Conservation (phyloP, 1,140 invertebrate species). For the Frieseomelitta varia region DNA sequence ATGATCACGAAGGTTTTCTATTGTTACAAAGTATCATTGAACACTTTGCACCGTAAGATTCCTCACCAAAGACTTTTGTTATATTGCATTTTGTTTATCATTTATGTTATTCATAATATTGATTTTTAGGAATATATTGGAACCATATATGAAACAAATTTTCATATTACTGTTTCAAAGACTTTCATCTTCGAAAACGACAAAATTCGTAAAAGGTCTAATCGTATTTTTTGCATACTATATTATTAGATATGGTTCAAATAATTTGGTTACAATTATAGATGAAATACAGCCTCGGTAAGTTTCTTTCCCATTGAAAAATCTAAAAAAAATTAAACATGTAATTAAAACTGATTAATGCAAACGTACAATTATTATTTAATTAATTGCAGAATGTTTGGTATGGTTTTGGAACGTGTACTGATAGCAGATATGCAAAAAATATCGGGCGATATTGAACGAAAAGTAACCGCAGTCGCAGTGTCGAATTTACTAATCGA, state of each 20-base stretch:
- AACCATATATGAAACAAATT: conserved; percentile 92
- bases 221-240: conserved; percentile 96
- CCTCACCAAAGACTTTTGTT: conserved; percentile 18
- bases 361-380: conserved; percentile 5
- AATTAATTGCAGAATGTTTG: conserved; percentile 90
- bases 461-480: conserved; percentile 95
- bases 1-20: conserved; percentile 98
- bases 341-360: background rate
- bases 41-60: conserved; percentile 87
- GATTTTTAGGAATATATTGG: conserved; percentile 84
- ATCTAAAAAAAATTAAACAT: background rate
- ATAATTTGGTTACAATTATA: conserved; percentile 88
- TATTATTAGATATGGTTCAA: conserved; percentile 89
- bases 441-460: conserved; percentile 90
- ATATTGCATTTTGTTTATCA: background rate
- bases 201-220: conserved; percentile 94
- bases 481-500: conserved; percentile 93
- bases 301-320: conserved; percentile 68
- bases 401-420: conserved; percentile 95
- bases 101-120: background rate
- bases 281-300: conserved; percentile 94
- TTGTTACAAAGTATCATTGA: conserved; percentile 93
- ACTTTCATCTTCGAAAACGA: conserved; percentile 95
- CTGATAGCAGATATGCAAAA: conserved; percentile 93
- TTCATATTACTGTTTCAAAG: conserved; percentile 96